Conservation (phyloP, 2,888 invertebrate genomes). For the Venustoraphidia nigricollis region DNA sequence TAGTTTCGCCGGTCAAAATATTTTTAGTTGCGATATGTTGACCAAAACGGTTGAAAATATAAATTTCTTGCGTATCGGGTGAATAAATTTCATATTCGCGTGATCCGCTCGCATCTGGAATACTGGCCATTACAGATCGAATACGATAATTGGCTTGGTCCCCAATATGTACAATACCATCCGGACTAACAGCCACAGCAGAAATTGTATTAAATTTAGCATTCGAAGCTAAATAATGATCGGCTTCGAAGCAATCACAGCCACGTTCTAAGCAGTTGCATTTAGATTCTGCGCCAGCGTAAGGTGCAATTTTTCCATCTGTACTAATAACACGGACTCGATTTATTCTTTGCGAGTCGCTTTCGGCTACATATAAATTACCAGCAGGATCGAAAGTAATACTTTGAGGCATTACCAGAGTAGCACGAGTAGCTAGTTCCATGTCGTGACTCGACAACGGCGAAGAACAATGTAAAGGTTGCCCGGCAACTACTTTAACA, state of each 20-base stretch:
- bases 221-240: conserved; percentile 80
- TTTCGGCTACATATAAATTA: conserved; percentile 86
- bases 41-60: conserved; percentile 85
- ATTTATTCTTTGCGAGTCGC: conserved; percentile 89
- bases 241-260: conserved; percentile 86
- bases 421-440: conserved; percentile 81
- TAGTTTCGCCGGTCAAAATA: conserved; percentile 86
- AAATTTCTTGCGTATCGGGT: conserved; percentile 88
- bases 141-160: conserved; percentile 88
- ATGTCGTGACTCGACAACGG: conserved; percentile 64
- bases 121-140: conserved; percentile 75
- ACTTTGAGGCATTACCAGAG: conserved; percentile 84
- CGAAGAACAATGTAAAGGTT: conserved; percentile 83
- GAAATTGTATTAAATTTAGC: conserved; percentile 91
- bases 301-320: conserved; percentile 84
- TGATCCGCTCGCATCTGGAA: conserved; percentile 69
- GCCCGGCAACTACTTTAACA: conserved; percentile 84
- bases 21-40: conserved; percentile 89
- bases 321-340: conserved; percentile 81
- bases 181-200: conserved; percentile 82
- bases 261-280: conserved; percentile 85
- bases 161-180: conserved; percentile 87
- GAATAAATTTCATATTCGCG: conserved; percentile 89
- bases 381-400: conserved; percentile 88
- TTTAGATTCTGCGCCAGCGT: conserved; percentile 86